Base-by-base conservation (phyloP, 2,888 invertebrate species). In the Branchipolynoe longqiensis region DNA sequence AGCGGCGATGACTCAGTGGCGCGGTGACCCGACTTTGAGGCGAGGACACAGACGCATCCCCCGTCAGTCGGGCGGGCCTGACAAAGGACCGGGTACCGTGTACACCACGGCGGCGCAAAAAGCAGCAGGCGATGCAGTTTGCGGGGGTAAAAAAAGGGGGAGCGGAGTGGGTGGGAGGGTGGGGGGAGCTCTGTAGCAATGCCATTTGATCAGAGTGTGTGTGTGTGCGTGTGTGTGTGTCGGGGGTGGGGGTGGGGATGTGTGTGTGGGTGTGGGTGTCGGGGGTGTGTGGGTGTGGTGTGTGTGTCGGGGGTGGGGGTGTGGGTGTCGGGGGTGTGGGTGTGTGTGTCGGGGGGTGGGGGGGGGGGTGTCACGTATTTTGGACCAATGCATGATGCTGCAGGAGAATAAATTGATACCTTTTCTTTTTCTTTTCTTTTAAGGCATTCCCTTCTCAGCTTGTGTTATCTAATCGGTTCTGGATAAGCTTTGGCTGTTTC, bases 1-100 rank as follows among this genome's bases (percentile, higher is more conserved):
- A 14, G 14, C 36, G 22, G n/a, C 62, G 22, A 69, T 69, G 69
- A 69, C 69, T 69, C 69, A 69, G 69, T 33, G n/a, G 48, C 48
- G 28, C 8, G 12, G 2, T 62, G 69, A 69, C 69, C 36, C 38
- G 36, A 69, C 38, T 22, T 33, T 33, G 69, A 69, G 69, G 69
- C 3, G 36, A 38, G 69, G 62, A 4, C 4, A 36, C 18, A 36
- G 36, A 18, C 36, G 38, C 69, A 69, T 69, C 69, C 69, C 22
- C n/a, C 69, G n/a, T n/a, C 38, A 12, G 25, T 62, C 3, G 12
- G 3, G 25, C 25, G 28, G n/a, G n/a, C n/a, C 22, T 69, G 38
- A 69, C 69, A 69, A 69, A 69, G 69, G 38, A 69, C 69, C 36
- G 22, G 1, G 38, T 1, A 14, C 36, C 18, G 36, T 12, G 12